phyloP scores from a whole-genome alignment of 2,888 invertebrate genomes.

The Leptogaster cylindrica region DNA sequence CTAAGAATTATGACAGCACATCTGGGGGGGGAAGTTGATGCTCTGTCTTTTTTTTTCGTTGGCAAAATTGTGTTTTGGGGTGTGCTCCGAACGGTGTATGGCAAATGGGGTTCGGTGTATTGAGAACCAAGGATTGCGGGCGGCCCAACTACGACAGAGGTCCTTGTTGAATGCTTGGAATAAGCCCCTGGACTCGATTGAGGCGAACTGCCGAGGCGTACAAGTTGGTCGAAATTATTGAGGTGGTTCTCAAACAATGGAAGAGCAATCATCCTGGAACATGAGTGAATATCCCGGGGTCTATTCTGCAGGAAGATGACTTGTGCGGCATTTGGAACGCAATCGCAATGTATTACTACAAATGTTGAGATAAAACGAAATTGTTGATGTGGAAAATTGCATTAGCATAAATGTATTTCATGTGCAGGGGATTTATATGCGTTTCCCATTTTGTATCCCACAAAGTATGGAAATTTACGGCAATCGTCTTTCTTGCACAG shows the following conservation, averaged over 20 bases:
- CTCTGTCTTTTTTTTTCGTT: too few relatives aligned
- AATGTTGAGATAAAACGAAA: constrained; percentile 46
- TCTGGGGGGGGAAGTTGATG: constrained; percentile 34
- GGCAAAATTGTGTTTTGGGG: too few relatives aligned
- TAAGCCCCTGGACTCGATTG: too few relatives aligned
- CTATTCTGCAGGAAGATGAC: background rate
- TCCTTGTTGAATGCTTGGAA: too few relatives aligned
- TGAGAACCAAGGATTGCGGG: too few relatives aligned
- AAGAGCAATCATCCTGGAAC: constrained; percentile 16
- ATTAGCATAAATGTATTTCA: constrained; percentile 46
- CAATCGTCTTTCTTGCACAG: constrained; percentile 1
- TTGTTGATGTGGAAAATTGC: constrained; percentile 48
- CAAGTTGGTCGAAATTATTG: constrained; percentile 31
- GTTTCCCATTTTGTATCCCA: constrained; percentile 24
- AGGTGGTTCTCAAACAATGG: constrained; percentile 31
- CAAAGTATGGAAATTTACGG: constrained; percentile 38
- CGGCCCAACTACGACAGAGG: background rate
- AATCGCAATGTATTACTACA: constrained; percentile 41
- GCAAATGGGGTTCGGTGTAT: constrained; percentile 15
- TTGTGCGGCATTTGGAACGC: constrained; percentile 24
- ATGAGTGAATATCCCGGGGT: background rate
- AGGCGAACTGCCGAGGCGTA: background rate
- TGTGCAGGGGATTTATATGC: constrained; percentile 40
- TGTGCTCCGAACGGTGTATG: too few relatives aligned
- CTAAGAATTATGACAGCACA: constrained; percentile 38